phyloP scores from a whole-genome alignment of 2,888 invertebrate genomes.

The Aradus depressus region DNA sequence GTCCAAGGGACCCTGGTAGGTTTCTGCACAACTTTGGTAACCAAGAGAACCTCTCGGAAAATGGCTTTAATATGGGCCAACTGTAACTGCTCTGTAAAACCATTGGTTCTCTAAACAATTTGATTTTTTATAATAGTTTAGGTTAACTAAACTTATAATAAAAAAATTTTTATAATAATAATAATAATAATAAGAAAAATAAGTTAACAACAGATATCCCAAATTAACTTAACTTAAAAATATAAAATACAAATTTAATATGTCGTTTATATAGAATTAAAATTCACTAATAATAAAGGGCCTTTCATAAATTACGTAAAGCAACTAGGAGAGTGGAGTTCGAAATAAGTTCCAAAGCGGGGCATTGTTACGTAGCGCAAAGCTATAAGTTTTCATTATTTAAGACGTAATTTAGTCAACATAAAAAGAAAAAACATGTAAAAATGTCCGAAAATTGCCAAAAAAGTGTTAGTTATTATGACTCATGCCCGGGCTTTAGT shows the following conservation, averaged over 20 bases:
- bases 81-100: conserved; percentile 44
- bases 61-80: conserved; percentile 39
- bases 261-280: neutral
- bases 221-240: neutral
- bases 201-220: neutral
- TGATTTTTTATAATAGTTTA: neutral
- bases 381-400: too few species aligned
- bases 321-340: too few species aligned
- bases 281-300: too few species aligned
- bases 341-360: too few species aligned
- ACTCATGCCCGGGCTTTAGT: too few species aligned
- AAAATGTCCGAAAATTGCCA: too few species aligned
- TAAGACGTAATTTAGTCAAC: too few species aligned
- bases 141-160: neutral
- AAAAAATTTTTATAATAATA: neutral
- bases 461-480: too few species aligned
- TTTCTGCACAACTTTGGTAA: conserved; percentile 30
- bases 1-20: conserved; percentile 22
- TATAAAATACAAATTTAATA: neutral
- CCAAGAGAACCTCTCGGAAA: conserved; percentile 28
- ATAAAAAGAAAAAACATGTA: too few species aligned
- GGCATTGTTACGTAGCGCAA: too few species aligned
- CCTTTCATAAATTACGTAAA: too few species aligned
- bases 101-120: conserved; percentile 11
- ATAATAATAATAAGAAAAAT: neutral